These are phyloP conservation scores for Neopipo cinnamomea DNA, from an alignment of 2,113 vertebrate genomes.

Conservation along the genomic window DNA sequence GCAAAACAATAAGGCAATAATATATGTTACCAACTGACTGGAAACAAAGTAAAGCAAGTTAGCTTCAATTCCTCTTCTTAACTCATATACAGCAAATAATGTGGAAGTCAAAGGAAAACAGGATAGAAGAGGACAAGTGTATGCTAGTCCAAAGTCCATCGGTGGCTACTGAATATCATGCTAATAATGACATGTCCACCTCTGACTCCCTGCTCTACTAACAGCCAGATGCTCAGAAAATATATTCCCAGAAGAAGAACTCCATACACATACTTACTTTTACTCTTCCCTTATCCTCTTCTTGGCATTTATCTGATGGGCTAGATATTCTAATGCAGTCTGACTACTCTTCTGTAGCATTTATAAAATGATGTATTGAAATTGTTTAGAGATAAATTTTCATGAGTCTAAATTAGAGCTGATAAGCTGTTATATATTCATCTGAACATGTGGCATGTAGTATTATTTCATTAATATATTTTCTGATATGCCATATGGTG, in stretches of 20 bases:
- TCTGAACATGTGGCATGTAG: neutral
- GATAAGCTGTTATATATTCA: neutral
- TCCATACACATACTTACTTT: neutral
- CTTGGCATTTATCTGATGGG: neutral
- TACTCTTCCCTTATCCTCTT: neutral
- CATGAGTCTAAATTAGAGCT: neutral
- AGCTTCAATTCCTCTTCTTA: neutral
- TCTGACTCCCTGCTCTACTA: neutral
- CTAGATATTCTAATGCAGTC: neutral
- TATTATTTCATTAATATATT: neutral
- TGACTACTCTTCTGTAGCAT: neutral
- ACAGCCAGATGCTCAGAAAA: neutral
- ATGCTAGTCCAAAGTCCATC: neutral
- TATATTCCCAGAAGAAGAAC: neutral
- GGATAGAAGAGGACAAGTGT: neutral
- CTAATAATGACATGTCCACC: neutral
- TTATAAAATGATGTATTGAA: neutral
- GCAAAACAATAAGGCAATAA: neutral
- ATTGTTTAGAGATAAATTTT: neutral
- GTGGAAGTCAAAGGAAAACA: neutral
- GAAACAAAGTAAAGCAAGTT: neutral
- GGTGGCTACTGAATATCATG: neutral
- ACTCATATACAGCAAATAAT: neutral
- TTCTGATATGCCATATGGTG: neutral
- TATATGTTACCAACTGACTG: neutral